These are phyloP conservation scores for Euzetes globulus DNA, from an alignment of 2,888 invertebrate species.

Conservation along the genomic window DNA sequence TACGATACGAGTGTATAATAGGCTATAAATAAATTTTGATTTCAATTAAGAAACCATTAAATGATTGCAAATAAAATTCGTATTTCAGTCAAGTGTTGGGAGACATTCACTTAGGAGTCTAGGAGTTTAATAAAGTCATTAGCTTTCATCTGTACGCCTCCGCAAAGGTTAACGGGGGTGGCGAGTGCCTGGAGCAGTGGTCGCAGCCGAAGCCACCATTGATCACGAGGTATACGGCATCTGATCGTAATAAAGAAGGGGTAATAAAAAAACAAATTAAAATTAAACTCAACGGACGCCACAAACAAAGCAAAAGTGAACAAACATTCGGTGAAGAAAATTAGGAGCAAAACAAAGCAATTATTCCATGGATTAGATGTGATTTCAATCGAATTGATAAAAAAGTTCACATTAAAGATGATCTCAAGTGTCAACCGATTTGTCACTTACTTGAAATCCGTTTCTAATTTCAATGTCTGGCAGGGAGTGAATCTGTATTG, in stretches of 20 bases:
- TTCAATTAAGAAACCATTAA: too few species aligned
- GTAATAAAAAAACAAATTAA: not conserved
- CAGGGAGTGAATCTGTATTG: conserved; percentile 77
- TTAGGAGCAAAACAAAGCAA: not conserved
- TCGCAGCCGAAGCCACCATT: conserved; percentile 43
- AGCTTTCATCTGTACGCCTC: conserved; percentile 16
- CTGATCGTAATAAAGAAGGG: conserved; percentile 30
- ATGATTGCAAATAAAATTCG: not conserved
- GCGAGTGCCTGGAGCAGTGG: conserved; percentile 55
- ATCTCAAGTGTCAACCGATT: not conserved
- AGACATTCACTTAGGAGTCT: conserved; percentile 12
- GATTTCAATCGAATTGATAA: too few species aligned
- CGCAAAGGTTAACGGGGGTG: conserved; percentile 46
- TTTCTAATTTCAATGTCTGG: conserved; percentile 64
- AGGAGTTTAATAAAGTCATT: conserved; percentile 28
- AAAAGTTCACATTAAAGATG: not conserved
- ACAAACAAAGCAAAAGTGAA: not conserved
- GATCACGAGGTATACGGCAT: conserved; percentile 40
- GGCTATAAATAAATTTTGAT: too few species aligned
- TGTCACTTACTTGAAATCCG: conserved; percentile 71
- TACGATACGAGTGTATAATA: too few species aligned
- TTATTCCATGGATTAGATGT: not conserved
- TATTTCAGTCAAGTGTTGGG: not conserved
- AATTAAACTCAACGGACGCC: not conserved
- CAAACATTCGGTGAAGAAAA: not conserved